phyloP scores from a whole-genome alignment of 1,140 invertebrate genomes.

The Magallana angulata region DNA sequence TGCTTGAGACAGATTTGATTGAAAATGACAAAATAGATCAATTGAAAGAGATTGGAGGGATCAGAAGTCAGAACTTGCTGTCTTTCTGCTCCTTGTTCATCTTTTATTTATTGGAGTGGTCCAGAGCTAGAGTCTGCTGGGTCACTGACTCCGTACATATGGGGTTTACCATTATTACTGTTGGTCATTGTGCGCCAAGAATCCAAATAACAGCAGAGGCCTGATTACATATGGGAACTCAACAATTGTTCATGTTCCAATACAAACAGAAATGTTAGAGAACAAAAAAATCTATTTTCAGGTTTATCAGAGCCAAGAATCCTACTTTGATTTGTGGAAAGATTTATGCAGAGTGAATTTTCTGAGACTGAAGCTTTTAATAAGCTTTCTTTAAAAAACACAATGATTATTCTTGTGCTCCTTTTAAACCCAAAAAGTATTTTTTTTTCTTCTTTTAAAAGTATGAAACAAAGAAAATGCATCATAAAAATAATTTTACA shows the following conservation, averaged over 20 bases:
- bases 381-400: too few relatives aligned
- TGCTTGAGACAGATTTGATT: slow-evolving; percentile 27
- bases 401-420: too few relatives aligned
- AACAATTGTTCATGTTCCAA: slow-evolving; percentile 25
- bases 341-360: too few relatives aligned
- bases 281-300: too few relatives aligned
- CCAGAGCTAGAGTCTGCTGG: neutral
- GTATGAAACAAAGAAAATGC: too few relatives aligned
- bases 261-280: neutral
- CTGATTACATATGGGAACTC: slow-evolving; percentile 14
- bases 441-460: too few relatives aligned
- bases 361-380: too few relatives aligned
- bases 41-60: slow-evolving; percentile 14
- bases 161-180: slow-evolving; percentile 1
- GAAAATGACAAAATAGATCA: slow-evolving; percentile 38
- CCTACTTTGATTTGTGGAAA: too few relatives aligned
- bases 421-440: too few relatives aligned
- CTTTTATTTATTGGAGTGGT: slow-evolving; percentile 23
- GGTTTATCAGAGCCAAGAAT: too few relatives aligned
- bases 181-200: slow-evolving; percentile 10
- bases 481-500: too few relatives aligned
- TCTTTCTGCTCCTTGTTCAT: neutral
- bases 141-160: slow-evolving; percentile 20
- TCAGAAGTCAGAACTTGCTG: slow-evolving; percentile 5
- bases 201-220: neutral